Conservation (phyloP, 2,888 invertebrate species). For the Limnephilus lunatus region DNA sequence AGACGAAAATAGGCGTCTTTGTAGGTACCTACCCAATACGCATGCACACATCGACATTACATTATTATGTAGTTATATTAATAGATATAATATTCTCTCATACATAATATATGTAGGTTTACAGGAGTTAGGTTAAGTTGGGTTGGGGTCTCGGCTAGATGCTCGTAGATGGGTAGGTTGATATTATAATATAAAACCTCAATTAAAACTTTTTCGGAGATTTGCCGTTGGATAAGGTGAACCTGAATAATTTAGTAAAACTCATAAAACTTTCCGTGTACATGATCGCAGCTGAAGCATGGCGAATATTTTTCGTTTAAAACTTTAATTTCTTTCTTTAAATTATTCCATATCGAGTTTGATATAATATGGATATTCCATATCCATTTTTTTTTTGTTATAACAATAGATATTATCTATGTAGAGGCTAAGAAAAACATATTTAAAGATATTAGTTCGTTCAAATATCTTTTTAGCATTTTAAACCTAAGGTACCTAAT, state of each 20-base stretch:
- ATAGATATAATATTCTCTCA: background rate
- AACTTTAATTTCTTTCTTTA: conserved; percentile 27
- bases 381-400: background rate
- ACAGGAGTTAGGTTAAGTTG: background rate
- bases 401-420: background rate
- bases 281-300: conserved; percentile 7
- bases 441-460: too few species aligned
- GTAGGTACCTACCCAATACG: background rate
- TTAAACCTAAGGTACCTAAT: too few species aligned
- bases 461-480: too few species aligned
- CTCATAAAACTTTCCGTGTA: conserved; percentile 29
- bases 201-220: conserved; percentile 43
- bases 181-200: background rate
- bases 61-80: background rate
- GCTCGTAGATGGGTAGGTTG: background rate
- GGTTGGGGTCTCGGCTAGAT: background rate
- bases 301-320: conserved; percentile 23
- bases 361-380: too few species aligned
- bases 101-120: background rate
- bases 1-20: background rate
- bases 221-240: conserved; percentile 28
- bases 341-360: background rate
- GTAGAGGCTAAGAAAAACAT: background rate
- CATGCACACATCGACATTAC: background rate
- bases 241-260: conserved; percentile 36